Percentiles rank a stretch among this genome's conserved stretches.
Evolutionary conservation across 92 coral and sea anemone genomes (phyloP).

Genomic region (Umimayanthus kanabou): DNA sequence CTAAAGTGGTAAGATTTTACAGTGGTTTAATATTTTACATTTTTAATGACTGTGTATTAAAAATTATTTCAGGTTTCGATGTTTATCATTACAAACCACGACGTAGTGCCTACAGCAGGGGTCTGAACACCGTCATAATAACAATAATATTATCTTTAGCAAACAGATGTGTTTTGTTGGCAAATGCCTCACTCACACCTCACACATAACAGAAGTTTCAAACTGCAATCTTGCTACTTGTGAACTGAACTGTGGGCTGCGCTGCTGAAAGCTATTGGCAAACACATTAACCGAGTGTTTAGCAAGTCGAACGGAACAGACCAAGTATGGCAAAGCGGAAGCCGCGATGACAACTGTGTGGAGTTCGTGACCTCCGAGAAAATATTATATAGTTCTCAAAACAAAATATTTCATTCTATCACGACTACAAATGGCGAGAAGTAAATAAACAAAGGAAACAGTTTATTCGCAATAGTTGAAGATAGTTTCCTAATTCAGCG

Average conservation of each 20-base stretch:
- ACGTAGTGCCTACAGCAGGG: conserved; percentile 24
- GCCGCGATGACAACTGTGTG: conserved; percentile 37
- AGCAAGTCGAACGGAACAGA: conserved; percentile 18
- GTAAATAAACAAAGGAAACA: not conserved
- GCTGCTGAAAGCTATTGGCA: conserved; percentile 42
- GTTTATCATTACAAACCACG: conserved; percentile 15
- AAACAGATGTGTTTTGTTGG: conserved; percentile 41
- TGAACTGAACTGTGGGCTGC: conserved; percentile 21
- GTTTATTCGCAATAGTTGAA: not conserved
- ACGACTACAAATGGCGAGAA: conserved; percentile 16
- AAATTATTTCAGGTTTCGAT: not conserved
- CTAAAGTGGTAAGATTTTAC: not conserved
- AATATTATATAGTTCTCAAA: conserved; percentile 8
- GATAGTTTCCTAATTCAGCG: not conserved
- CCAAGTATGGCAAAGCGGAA: conserved; percentile 46
- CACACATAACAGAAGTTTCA: not conserved
- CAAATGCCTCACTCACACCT: not conserved
- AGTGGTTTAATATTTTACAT: not conserved
- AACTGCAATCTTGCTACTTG: conserved; percentile 32
- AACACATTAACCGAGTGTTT: conserved; percentile 11
- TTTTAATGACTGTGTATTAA: not conserved
- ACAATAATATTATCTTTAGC: conserved; percentile 8
- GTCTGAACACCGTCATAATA: not conserved
- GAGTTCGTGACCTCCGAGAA: conserved; percentile 41
- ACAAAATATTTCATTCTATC: conserved; percentile 21